A percentile compares a stretch with the other conserved stretches of the same genome.
phyloP scores from a whole-genome alignment of 2,113 vertebrate species.

The Hyaena hyaena region DNA sequence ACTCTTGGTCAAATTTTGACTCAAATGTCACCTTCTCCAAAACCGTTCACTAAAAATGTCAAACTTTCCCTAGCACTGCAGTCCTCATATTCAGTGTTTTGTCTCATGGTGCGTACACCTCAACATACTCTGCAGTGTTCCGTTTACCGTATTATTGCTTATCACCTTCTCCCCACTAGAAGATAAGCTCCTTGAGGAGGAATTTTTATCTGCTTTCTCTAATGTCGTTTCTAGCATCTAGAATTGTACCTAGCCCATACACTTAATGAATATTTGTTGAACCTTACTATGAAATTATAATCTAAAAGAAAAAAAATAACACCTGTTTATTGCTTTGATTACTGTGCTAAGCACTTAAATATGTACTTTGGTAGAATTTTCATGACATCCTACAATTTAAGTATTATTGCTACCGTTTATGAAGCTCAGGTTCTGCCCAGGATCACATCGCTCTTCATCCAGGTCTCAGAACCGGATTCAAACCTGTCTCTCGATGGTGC shows the following conservation, averaged over 20 bases:
- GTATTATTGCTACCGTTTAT: no score
- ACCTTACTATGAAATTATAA: neutral
- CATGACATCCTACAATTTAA: neutral
- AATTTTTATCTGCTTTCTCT: neutral
- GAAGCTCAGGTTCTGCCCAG: neutral
- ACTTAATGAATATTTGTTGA: neutral
- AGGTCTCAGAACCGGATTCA: neutral
- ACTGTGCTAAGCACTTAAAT: neutral
- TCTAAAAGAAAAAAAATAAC: neutral
- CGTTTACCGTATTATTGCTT: neutral
- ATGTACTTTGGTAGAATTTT: neutral
- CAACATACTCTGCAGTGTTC: neutral
- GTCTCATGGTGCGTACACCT: neutral
- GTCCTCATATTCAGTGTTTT: neutral
- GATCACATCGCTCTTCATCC: neutral
- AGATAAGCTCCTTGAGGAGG: neutral
- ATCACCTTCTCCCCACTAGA: no score
- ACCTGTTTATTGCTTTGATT: neutral
- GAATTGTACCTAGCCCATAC: neutral
- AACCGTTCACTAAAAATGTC: neutral
- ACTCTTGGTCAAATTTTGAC: neutral
- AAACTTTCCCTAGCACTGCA: neutral
- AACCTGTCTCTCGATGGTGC: fast-evolving
- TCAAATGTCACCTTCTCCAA: neutral
- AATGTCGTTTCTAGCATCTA: neutral